These are phyloP conservation scores for Mormyrus iriodes DNA, from an alignment of 2,113 vertebrate species.

Conservation along the genomic window DNA sequence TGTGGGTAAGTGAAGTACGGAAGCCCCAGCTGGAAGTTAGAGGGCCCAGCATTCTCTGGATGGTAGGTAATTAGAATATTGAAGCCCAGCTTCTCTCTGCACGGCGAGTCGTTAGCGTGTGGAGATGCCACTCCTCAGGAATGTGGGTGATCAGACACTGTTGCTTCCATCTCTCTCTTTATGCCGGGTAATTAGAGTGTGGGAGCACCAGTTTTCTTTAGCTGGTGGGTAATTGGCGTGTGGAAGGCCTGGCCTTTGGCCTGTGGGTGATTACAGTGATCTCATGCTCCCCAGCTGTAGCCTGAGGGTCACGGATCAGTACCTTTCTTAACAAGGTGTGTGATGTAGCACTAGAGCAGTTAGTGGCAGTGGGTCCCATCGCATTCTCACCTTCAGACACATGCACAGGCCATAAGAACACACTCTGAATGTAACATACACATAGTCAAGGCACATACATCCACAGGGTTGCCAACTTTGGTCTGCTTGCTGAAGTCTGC, in stretches of 20 bases:
- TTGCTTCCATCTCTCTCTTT: background rate
- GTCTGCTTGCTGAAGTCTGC: background rate
- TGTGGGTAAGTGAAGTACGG: background rate
- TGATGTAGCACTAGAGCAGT: constrained; percentile 1
- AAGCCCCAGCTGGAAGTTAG: background rate
- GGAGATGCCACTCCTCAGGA: background rate
- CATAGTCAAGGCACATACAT: background rate
- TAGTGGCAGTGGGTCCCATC: background rate
- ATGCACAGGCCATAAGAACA: background rate
- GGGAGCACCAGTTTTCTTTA: background rate
- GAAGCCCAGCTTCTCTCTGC: background rate
- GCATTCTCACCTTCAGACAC: background rate
- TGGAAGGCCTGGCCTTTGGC: background rate
- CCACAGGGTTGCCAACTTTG: background rate
- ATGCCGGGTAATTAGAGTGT: background rate
- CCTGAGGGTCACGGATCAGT: background rate
- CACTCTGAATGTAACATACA: background rate
- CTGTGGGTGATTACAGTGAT: background rate
- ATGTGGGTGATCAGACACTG: background rate
- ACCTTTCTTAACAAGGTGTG: background rate
- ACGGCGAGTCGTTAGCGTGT: background rate
- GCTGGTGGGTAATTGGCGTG: background rate
- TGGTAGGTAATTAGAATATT: background rate
- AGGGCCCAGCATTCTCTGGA: background rate
- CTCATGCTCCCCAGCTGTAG: background rate